Evolutionary conservation across 2,888 invertebrate genomes (phyloP).

Genomic region (Chloromyia formosa): DNA sequence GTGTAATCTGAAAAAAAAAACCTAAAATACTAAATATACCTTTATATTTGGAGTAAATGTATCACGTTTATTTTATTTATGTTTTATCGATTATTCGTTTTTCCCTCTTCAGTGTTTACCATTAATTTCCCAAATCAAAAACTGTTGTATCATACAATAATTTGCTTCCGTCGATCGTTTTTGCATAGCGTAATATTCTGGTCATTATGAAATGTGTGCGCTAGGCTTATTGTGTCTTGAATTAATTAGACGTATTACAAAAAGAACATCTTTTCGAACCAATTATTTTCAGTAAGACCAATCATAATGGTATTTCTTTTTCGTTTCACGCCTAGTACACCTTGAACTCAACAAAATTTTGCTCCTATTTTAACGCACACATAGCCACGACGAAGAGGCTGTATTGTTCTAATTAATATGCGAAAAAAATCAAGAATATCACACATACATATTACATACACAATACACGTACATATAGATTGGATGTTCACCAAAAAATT

Average conservation of each 20-base stretch:
- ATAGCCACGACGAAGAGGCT: background rate
- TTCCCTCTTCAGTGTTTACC: background rate
- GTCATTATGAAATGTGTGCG: background rate
- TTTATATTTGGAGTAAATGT: slow-evolving; percentile 9
- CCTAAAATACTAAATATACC: slow-evolving; percentile 11
- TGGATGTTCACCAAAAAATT: no score
- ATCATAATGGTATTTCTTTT: background rate
- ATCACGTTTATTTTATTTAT: background rate
- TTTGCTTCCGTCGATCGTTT: background rate
- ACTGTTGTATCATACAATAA: background rate
- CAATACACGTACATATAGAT: no score
- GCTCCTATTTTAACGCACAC: slow-evolving; percentile 24
- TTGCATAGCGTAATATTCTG: background rate
- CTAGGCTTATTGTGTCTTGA: no score
- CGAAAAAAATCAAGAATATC: background rate
- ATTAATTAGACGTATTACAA: no score
- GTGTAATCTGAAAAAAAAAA: slow-evolving; percentile 11
- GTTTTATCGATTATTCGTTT: background rate
- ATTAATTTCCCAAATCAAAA: background rate
- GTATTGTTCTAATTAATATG: background rate
- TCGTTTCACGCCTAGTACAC: slow-evolving; percentile 29
- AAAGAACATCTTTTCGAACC: no score
- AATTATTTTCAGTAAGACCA: no score
- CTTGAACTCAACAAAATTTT: slow-evolving; percentile 37
- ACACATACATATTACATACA: no score